Evolutionary conservation across 2,888 invertebrate genomes (phyloP).

Genomic region (Epistrophe eligans): DNA sequence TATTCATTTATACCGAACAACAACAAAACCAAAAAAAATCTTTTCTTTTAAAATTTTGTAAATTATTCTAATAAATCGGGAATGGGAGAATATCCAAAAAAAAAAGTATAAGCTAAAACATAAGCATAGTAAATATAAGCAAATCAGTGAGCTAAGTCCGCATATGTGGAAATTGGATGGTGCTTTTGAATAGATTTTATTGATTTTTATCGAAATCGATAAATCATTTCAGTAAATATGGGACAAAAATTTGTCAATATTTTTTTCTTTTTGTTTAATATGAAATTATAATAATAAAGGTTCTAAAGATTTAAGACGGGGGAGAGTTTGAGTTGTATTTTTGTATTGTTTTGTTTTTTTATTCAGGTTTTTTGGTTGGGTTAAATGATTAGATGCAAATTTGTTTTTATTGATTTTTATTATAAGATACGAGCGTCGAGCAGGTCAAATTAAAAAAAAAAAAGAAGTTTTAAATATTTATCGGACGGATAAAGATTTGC

Average conservation of each 20-base stretch:
- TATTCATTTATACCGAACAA: constrained; percentile 22
- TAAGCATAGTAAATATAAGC: background rate
- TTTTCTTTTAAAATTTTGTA: constrained; percentile 8
- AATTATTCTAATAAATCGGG: constrained; percentile 32
- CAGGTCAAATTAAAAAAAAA: background rate
- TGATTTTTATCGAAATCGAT: constrained; percentile 20
- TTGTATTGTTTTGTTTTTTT: background rate
- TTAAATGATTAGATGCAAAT: background rate
- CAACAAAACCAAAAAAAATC: background rate
- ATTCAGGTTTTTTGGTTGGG: background rate
- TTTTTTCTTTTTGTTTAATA: background rate
- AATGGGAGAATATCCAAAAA: background rate
- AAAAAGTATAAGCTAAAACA: background rate
- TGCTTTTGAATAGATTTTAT: constrained; percentile 18
- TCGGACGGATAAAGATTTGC: background rate
- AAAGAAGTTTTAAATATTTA: background rate
- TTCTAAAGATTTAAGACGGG: background rate
- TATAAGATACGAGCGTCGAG: background rate
- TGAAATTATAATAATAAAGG: background rate
- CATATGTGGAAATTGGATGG: background rate
- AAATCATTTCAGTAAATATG: constrained; percentile 21
- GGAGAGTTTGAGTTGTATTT: background rate
- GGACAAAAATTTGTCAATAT: constrained; percentile 24
- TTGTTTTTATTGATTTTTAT: background rate
- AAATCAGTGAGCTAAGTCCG: background rate